A percentile compares a stretch with the other conserved stretches of the same genome.
Evolutionary conservation across 2,888 invertebrate genomes (phyloP).

Genomic region (Callyntrura guangdongensis): DNA sequence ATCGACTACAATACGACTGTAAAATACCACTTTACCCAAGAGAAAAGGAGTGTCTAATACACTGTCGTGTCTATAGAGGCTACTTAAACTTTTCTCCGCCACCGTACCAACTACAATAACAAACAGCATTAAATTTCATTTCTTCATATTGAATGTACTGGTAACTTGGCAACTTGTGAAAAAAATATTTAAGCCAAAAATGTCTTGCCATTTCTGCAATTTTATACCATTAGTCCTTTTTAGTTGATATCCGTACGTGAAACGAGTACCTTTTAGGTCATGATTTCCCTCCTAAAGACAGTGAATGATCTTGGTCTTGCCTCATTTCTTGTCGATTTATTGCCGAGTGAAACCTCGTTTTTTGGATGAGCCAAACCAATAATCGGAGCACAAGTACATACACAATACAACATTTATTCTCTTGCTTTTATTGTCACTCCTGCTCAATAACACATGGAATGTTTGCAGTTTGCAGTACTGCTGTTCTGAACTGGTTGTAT

Average conservation of each 20-base stretch:
- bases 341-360: conserved; percentile 25
- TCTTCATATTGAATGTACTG: no score
- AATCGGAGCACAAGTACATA: conserved; percentile 39
- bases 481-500: background rate
- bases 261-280: background rate
- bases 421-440: conserved; percentile 21
- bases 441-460: background rate
- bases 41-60: no score
- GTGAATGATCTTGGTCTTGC: conserved; percentile 53
- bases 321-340: conserved; percentile 55
- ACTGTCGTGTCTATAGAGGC: no score
- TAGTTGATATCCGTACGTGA: background rate
- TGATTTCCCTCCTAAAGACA: conserved; percentile 36
- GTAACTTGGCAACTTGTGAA: no score
- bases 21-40: no score
- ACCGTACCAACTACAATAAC: no score
- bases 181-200: background rate
- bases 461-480: background rate
- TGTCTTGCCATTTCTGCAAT: background rate
- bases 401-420: conserved; percentile 41
- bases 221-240: background rate
- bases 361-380: conserved; percentile 26
- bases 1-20: no score
- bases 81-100: no score
- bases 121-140: no score